Conservation (phyloP, 2,797 vertebrate genomes). For the Coregonus sp. region DNA sequence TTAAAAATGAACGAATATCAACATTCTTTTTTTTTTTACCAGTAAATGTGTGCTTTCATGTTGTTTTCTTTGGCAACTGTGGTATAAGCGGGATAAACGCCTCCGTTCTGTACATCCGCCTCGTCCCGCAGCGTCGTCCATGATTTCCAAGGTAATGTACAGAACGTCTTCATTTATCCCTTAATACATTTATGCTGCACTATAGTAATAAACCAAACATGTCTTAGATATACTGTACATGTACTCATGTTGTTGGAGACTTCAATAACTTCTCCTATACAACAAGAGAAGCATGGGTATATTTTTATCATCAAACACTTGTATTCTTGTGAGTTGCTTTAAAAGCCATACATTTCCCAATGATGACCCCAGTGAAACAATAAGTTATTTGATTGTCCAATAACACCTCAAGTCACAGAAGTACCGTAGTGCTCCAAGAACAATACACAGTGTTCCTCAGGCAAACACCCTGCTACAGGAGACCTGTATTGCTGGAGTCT, state of each 20-base stretch:
- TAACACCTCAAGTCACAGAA: conserved; percentile 16
- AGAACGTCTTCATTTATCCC: too few species aligned
- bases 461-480: background rate
- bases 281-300: background rate
- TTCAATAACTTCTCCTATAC: background rate
- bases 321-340: background rate
- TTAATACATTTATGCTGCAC: background rate
- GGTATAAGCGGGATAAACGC: too few species aligned
- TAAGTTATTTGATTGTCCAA: conserved; percentile 21
- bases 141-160: too few species aligned
- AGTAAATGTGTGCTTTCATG: too few species aligned
- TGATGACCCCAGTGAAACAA: conserved; percentile 17
- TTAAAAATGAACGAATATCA: too few species aligned
- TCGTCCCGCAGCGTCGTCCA: too few species aligned
- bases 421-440: background rate
- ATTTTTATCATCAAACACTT: background rate
- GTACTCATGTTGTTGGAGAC: background rate
- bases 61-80: too few species aligned
- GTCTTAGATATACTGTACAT: background rate
- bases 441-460: background rate
- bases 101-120: too few species aligned
- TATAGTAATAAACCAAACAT: background rate
- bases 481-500: background rate
- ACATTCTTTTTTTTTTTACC: too few species aligned
- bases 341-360: conserved; percentile 11